phyloP scores from a whole-genome alignment of 2,113 vertebrate genomes.

The Petaurus breviceps region DNA sequence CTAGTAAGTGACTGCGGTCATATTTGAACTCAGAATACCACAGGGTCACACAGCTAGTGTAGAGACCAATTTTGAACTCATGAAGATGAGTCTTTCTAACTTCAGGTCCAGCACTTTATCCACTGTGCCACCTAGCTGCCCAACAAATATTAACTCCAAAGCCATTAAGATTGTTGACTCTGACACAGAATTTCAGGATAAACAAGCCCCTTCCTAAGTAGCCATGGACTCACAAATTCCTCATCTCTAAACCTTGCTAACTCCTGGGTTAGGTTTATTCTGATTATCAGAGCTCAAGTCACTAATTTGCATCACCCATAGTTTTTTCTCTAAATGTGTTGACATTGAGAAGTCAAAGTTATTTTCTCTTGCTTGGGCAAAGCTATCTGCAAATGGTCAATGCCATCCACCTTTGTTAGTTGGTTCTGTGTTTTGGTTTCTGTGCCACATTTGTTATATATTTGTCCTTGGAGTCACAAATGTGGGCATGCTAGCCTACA shows the following conservation, averaged over 20 bases:
- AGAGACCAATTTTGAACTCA: neutral
- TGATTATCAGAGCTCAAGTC: neutral
- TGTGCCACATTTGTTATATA: neutral
- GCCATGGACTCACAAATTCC: neutral
- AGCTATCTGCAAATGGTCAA: neutral
- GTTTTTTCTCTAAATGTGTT: neutral
- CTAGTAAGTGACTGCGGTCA: no score
- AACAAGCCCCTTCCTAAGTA: neutral
- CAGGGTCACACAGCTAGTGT: neutral
- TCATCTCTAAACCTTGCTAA: neutral
- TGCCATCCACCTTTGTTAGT: neutral
- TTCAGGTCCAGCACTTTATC: neutral
- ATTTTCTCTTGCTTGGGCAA: neutral
- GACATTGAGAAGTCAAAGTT: neutral
- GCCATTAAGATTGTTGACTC: neutral
- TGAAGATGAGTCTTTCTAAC: neutral
- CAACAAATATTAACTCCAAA: neutral
- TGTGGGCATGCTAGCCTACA: constrained; percentile 37
- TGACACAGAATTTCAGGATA: neutral
- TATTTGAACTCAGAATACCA: no score
- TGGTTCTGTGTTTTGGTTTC: neutral
- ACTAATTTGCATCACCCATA: neutral
- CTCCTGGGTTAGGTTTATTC: neutral
- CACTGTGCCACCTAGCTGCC: neutral
- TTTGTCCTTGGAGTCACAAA: constrained; percentile 62